Base-by-base conservation (phyloP, 2,113 vertebrate genomes). In the Labrus mixtus region DNA sequence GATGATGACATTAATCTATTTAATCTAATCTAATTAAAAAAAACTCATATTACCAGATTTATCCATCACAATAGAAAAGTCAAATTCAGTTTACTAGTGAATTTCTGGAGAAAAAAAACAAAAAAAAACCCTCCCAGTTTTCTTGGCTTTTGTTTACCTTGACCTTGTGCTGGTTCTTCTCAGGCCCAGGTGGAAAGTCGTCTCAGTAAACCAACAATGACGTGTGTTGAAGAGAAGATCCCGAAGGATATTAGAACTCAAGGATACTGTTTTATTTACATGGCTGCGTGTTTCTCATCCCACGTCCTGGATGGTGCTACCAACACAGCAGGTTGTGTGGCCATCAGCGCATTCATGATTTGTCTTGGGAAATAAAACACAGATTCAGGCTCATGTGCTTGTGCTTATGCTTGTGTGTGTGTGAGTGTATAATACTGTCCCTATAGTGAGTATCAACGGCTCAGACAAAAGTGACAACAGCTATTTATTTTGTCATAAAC, bases 401-500 rank as follows among this genome's bases (percentile, higher is more conserved):
- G 8, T 25, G 33, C 10, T 9, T 55, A 25, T 45, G 13, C 63
- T 12, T 62, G 60, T 68, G 66, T 67, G 59, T 75, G 11, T 53
- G 64, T 68, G 66, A 62, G 58, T 57, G 17, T 60, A 6, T 63
- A 36, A 61, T 61, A 22, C 23, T 6, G 23, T 78, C 45, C 48
- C 63, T 65, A 19, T 19, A 70, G 57, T 22, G 50, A 84, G 69
- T 36, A 43, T 86, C 37, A 62, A n/a, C 3, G 13, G 17, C 46
- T 77, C 54, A 10, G n/a, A n/a, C 41, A 45, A 78, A 36, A 41
- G 56, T 17, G 7, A 59, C 63, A 76, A 17, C 6, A 68, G 23
- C 43, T 79, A 76, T 16, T 36, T 16, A 62, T 70, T 0, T 78
- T 78, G 76, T 73, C 45, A 29, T n/a, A 58, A 78, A 63, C 22